phyloP scores from a whole-genome alignment of 2,888 invertebrate species.

The Glaucopsyche alexis region DNA sequence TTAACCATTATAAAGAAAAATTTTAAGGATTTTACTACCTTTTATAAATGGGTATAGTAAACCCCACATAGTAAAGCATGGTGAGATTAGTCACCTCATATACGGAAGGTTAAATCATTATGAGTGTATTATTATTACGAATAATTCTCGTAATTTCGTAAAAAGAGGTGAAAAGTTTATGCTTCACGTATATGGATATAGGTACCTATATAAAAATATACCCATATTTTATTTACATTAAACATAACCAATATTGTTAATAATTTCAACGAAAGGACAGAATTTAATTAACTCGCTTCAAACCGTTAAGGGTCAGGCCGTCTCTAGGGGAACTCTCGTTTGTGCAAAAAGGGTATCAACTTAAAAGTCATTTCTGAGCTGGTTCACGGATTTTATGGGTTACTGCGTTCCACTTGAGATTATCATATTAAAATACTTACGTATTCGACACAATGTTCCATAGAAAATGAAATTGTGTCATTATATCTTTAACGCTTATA shows the following conservation, averaged over 20 bases:
- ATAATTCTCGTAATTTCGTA: too few species aligned
- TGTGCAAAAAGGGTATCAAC: conserved; percentile 57
- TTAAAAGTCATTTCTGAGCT: conserved; percentile 28
- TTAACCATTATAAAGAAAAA: too few species aligned
- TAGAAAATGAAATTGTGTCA: conserved; percentile 23
- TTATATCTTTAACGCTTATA: conserved; percentile 7
- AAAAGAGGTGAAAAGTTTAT: too few species aligned
- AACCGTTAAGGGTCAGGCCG: conserved; percentile 66
- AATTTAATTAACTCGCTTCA: conserved; percentile 73
- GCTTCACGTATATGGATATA: too few species aligned
- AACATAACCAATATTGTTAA: not conserved
- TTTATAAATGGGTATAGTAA: too few species aligned
- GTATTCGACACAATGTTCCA: conserved; percentile 18
- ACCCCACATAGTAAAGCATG: too few species aligned
- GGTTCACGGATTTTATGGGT: conserved; percentile 29
- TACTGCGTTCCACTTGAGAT: conserved; percentile 15
- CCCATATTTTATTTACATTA: too few species aligned
- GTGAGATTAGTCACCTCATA: too few species aligned
- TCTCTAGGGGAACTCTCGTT: conserved; percentile 55
- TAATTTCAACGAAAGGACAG: conserved; percentile 64
- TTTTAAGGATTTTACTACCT: too few species aligned
- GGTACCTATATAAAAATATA: too few species aligned
- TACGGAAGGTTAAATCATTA: too few species aligned
- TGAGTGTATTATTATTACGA: too few species aligned
- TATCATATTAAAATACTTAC: conserved; percentile 30